Evolutionary conservation across 2,113 vertebrate species (phyloP).

Genomic region (Nannospalax galili): DNA sequence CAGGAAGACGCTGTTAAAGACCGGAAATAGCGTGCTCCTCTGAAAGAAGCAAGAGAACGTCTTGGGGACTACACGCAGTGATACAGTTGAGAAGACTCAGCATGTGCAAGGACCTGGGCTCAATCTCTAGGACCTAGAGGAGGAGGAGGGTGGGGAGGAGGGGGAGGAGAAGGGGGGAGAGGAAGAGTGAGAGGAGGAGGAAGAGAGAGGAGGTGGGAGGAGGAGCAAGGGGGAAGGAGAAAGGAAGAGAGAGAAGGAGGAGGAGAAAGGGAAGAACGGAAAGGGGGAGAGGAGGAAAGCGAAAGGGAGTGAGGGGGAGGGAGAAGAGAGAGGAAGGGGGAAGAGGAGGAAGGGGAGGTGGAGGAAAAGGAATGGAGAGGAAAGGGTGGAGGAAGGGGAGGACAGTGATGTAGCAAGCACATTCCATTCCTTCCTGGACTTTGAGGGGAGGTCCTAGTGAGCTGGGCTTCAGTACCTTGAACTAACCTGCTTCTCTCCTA

Average conservation of each 20-base stretch:
- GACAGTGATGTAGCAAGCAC: background rate
- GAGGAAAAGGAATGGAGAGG: too few relatives aligned
- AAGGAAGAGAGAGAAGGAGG: background rate
- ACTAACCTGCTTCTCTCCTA: background rate
- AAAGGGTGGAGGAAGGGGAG: background rate
- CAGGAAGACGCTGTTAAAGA: background rate
- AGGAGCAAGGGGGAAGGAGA: background rate
- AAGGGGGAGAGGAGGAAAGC: background rate
- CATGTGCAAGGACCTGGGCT: background rate
- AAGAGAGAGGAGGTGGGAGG: too few relatives aligned
- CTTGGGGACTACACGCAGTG: background rate
- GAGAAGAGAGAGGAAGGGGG: background rate
- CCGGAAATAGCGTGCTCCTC: background rate
- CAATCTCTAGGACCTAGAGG: background rate
- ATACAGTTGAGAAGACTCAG: background rate
- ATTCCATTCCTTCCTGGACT: background rate
- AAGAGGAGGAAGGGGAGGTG: background rate
- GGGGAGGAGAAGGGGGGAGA: too few relatives aligned
- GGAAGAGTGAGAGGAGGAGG: background rate
- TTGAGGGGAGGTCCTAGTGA: background rate
- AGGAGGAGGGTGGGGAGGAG: background rate
- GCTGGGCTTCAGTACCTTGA: rapidly evolving
- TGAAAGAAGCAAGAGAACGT: background rate
- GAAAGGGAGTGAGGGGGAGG: too few relatives aligned
- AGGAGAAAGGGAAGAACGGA: background rate